These are phyloP conservation scores for Ameiurus melas DNA, from an alignment of 2,113 vertebrate genomes.

Conservation along the genomic window DNA sequence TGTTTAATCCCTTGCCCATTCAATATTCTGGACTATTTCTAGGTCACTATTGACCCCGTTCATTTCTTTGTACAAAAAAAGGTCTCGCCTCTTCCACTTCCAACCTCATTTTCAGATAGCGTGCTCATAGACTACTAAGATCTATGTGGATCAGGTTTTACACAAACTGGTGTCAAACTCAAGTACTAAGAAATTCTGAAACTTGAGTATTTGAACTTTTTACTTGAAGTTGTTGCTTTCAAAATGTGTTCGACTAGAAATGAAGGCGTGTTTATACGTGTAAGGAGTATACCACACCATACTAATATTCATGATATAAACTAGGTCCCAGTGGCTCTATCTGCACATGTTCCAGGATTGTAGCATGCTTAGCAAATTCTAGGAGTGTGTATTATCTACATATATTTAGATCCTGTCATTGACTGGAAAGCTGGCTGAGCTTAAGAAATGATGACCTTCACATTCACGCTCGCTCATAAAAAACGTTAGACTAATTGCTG, in stretches of 20 bases:
- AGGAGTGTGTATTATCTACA: neutral
- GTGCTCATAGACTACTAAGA: neutral
- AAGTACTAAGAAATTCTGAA: too few relatives aligned
- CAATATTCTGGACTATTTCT: neutral
- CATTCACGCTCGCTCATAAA: neutral
- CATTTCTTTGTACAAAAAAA: neutral
- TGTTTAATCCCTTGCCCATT: neutral
- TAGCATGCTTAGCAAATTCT: too few relatives aligned
- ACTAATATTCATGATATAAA: neutral
- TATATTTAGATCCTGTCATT: neutral
- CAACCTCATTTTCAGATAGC: neutral
- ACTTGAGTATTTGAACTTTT: neutral
- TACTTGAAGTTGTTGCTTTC: neutral
- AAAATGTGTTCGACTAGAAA: neutral
- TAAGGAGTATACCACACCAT: neutral
- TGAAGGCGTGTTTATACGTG: neutral
- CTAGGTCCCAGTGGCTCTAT: neutral
- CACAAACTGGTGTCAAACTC: neutral
- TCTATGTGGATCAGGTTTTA: neutral
- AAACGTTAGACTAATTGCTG: neutral
- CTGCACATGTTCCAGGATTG: neutral
- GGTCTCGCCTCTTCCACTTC: neutral
- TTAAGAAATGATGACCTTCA: neutral
- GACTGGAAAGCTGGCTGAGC: neutral
- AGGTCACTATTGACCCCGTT: neutral